A percentile compares a stretch with the other conserved stretches of the same genome.
Evolutionary conservation across 53 echinoderm and acorn worm species (phyloP).

Genomic region (Holothuria scabra): DNA sequence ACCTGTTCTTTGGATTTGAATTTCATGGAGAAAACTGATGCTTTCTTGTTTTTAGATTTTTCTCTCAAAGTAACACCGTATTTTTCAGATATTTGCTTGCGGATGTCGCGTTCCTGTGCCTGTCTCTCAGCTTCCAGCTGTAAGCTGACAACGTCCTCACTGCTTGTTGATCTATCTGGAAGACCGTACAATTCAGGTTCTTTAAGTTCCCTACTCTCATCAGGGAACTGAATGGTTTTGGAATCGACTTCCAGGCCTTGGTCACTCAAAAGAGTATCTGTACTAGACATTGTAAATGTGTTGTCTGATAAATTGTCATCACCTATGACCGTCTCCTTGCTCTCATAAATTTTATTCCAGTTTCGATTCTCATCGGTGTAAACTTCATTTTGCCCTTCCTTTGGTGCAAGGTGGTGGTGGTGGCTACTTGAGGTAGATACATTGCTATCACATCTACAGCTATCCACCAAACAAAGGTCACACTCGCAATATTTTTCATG

Average conservation of each 20-base stretch:
- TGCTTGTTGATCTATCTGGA: background rate
- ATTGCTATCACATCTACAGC: background rate
- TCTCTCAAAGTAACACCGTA: constrained; percentile 42
- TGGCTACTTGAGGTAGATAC: background rate
- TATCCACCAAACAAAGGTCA: constrained; percentile 30
- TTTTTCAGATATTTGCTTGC: constrained; percentile 37
- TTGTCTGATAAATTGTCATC: background rate
- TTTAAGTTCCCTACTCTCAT: background rate
- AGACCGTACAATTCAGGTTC: constrained; percentile 27
- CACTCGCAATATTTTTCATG: constrained; percentile 16
- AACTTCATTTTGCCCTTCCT: background rate
- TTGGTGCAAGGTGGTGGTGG: background rate
- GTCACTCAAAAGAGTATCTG: background rate
- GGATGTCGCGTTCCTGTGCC: background rate
- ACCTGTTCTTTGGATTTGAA: constrained; percentile 19
- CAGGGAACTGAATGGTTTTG: background rate
- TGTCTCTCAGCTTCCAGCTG: background rate
- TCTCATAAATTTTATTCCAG: constrained; percentile 39
- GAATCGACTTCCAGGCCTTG: background rate
- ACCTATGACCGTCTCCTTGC: constrained; percentile 31
- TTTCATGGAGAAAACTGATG: constrained; percentile 13
- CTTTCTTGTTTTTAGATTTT: constrained; percentile 17
- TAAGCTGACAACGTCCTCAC: background rate
- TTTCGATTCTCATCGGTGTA: constrained; percentile 17
- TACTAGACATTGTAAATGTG: background rate